Percentiles rank a stretch among this genome's conserved stretches.
Conservation (phyloP, 1,140 invertebrate species). For the Fopius arisanus region DNA sequence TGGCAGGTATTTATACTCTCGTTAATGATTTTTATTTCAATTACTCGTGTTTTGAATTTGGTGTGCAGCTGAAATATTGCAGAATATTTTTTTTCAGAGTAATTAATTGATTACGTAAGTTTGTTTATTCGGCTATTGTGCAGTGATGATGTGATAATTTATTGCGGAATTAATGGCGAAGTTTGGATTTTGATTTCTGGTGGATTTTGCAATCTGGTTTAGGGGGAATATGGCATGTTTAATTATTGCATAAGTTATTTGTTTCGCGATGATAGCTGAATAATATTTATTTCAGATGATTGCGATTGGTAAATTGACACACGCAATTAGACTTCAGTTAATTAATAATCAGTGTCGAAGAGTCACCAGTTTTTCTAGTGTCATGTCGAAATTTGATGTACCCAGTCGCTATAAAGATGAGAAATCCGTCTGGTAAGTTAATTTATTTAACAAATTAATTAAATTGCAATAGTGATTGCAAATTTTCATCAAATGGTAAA, state of each 20-base stretch:
- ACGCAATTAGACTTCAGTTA: neutral
- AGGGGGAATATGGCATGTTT: neutral
- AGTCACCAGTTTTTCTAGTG: slow-evolving; percentile 10
- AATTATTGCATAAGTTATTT: too few relatives aligned
- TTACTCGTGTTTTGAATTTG: too few relatives aligned
- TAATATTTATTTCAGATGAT: neutral
- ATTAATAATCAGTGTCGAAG: neutral
- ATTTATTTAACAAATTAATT: too few relatives aligned
- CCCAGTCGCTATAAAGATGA: slow-evolving; percentile 63
- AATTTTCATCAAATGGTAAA: slow-evolving; percentile 6
- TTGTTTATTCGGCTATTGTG: neutral
- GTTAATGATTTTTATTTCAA: too few relatives aligned
- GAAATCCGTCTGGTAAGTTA: slow-evolving; percentile 67
- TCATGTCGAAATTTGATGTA: slow-evolving; percentile 60
- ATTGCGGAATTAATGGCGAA: neutral
- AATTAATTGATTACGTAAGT: slow-evolving; percentile 20
- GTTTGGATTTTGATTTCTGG: neutral
- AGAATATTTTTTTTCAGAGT: too few relatives aligned
- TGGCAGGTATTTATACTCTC: too few relatives aligned
- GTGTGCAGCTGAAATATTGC: too few relatives aligned
- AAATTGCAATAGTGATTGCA: too few relatives aligned
- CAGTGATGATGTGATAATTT: neutral
- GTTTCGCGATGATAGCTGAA: neutral
- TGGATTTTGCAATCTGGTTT: too few relatives aligned
- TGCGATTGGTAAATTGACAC: neutral